phyloP scores from a whole-genome alignment of 2,113 vertebrate species.

The Galbula dea region DNA sequence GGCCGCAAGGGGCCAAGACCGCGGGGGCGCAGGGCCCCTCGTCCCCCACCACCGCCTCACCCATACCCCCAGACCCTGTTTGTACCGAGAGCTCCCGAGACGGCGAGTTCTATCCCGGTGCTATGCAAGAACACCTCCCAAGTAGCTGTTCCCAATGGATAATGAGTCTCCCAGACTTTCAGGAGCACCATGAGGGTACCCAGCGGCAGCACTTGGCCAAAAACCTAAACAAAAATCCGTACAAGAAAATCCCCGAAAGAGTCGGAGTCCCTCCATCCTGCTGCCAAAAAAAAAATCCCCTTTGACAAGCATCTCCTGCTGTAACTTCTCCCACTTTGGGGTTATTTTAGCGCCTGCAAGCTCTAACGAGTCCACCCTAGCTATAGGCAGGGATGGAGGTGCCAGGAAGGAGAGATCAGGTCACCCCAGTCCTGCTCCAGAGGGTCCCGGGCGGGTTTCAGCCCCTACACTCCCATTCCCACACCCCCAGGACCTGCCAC shows the following conservation, averaged over 20 bases:
- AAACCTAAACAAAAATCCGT: not conserved
- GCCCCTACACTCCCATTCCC: not conserved
- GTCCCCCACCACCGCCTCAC: no score
- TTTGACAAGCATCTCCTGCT: not conserved
- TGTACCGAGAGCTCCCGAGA: rapidly evolving
- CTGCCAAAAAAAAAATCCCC: not conserved
- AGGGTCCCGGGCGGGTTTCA: rapidly evolving
- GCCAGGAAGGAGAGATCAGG: not conserved
- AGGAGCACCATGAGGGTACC: no score
- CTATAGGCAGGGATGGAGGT: rapidly evolving
- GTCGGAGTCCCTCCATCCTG: rapidly evolving
- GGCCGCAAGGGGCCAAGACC: no score
- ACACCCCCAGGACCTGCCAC: not conserved
- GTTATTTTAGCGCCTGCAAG: rapidly evolving
- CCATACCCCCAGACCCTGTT: rapidly evolving
- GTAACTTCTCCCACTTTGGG: not conserved
- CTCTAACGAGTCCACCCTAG: not conserved
- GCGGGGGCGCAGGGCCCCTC: no score
- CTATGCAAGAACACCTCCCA: not conserved
- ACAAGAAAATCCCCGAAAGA: not conserved
- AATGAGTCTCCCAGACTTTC: not conserved
- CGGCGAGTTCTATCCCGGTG: rapidly evolving
- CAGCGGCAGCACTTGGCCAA: not conserved
- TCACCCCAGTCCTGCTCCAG: not conserved
- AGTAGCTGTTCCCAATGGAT: rapidly evolving